phyloP scores from a whole-genome alignment of 2,888 invertebrate genomes.

The Cheilosia impressa region DNA sequence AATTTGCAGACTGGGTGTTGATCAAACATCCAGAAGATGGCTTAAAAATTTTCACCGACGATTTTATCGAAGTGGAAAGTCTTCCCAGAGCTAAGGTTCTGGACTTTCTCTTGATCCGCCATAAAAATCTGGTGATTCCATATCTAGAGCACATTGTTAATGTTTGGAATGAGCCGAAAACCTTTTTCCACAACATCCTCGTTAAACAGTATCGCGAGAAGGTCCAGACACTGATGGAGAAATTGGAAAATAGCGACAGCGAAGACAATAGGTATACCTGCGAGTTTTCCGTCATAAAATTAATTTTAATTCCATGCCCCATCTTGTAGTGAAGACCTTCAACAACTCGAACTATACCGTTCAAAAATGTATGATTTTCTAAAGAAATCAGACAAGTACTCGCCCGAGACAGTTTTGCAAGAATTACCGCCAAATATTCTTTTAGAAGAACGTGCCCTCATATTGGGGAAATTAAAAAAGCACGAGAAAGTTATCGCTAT shows the following conservation, averaged over 20 bases:
- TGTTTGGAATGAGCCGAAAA: conserved; percentile 93
- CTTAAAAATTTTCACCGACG: conserved; percentile 94
- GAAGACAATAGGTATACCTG: conserved; percentile 34
- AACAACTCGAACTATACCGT: conserved; percentile 82
- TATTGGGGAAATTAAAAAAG: conserved; percentile 93
- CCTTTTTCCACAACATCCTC: conserved; percentile 95
- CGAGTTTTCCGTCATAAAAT: background rate
- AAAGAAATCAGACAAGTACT: conserved; percentile 91
- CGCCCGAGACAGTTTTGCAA: conserved; percentile 92
- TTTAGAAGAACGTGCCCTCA: conserved; percentile 97
- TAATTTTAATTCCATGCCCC: background rate
- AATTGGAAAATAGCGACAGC: conserved; percentile 76
- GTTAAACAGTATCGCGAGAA: conserved; percentile 95
- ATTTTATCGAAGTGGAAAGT: conserved; percentile 93
- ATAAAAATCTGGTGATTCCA: conserved; percentile 92
- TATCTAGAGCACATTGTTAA: conserved; percentile 97
- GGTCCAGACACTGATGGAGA: conserved; percentile 84
- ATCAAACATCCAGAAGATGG: conserved; percentile 94
- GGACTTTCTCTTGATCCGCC: conserved; percentile 93
- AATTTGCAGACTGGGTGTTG: conserved; percentile 97
- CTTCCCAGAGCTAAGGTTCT: conserved; percentile 94
- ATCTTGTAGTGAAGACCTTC: conserved; percentile 66
- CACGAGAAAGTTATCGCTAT: conserved; percentile 97
- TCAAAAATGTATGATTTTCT: conserved; percentile 90
- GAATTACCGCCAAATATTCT: conserved; percentile 94